Percentiles rank a stretch among this genome's conserved stretches.
These are phyloP conservation scores for Stratiolaelaps scimitus DNA, from an alignment of 1,140 invertebrate species.

Conservation along the genomic window DNA sequence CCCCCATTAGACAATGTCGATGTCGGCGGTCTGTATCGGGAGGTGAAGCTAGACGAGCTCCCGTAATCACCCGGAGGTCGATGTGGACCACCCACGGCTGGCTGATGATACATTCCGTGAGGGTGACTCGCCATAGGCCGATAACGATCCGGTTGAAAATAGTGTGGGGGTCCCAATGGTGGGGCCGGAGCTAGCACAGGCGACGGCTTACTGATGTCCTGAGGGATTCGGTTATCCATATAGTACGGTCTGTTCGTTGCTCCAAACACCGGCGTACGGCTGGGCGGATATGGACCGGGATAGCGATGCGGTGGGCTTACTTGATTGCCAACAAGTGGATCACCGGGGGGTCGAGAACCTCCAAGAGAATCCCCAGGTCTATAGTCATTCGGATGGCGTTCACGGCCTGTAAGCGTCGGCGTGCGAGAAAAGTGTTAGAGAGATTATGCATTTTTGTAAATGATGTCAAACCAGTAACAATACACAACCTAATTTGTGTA, in stretches of 20 bases:
- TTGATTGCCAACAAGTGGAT: too few relatives aligned
- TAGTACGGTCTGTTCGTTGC: conserved; percentile 19
- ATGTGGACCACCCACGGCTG: too few relatives aligned
- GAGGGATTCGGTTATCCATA: not conserved
- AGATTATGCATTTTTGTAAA: too few relatives aligned
- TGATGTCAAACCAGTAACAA: too few relatives aligned
- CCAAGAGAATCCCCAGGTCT: too few relatives aligned
- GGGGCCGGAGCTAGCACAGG: conserved; percentile 3
- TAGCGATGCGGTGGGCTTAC: not conserved
- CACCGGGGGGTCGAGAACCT: too few relatives aligned
- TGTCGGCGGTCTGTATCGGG: not conserved
- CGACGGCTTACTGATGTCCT: not conserved
- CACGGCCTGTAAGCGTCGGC: too few relatives aligned
- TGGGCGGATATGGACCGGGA: not conserved
- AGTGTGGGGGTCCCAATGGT: not conserved
- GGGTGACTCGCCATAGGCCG: not conserved
- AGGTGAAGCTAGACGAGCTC: not conserved
- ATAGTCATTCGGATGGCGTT: too few relatives aligned
- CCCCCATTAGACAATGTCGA: not conserved
- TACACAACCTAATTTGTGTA: too few relatives aligned
- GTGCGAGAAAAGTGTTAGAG: too few relatives aligned
- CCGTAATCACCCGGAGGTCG: too few relatives aligned
- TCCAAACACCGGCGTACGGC: not conserved
- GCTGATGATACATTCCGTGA: too few relatives aligned
- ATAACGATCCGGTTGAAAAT: not conserved